Evolutionary conservation across 2,888 invertebrate species (phyloP).

Genomic region (Sycophila texana): DNA sequence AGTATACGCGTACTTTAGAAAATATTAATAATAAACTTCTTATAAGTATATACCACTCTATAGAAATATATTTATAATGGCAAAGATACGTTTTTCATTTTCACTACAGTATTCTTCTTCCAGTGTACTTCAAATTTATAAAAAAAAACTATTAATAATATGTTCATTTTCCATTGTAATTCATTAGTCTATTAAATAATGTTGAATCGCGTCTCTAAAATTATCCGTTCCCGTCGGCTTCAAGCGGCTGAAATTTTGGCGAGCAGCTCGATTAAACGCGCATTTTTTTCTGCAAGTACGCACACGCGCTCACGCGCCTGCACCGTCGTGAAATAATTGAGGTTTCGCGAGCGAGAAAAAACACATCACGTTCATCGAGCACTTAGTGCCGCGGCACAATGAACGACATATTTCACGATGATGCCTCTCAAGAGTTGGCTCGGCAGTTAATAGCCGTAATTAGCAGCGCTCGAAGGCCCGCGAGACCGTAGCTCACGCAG

Average conservation of each 20-base stretch:
- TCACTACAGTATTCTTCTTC: too few relatives aligned
- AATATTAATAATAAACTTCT: too few relatives aligned
- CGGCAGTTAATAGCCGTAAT: conserved; percentile 56
- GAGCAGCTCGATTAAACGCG: neutral
- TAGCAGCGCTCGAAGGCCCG: conserved; percentile 38
- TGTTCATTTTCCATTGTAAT: too few relatives aligned
- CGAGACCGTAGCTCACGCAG: neutral
- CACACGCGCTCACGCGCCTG: neutral
- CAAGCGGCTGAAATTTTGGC: conserved; percentile 16
- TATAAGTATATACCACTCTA: too few relatives aligned
- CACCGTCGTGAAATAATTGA: conserved; percentile 37
- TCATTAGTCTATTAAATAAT: too few relatives aligned
- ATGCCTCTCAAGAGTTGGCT: conserved; percentile 48
- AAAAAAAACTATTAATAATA: too few relatives aligned
- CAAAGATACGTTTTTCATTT: too few relatives aligned
- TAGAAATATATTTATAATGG: too few relatives aligned
- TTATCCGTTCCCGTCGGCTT: neutral
- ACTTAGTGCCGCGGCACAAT: conserved; percentile 38
- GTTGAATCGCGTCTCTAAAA: neutral
- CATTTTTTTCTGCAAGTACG: neutral
- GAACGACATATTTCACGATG: conserved; percentile 50
- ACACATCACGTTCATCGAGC: conserved; percentile 43
- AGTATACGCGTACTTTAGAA: too few relatives aligned
- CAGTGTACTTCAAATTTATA: too few relatives aligned
- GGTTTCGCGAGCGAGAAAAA: conserved; percentile 40